Evolutionary conservation across 2,888 invertebrate genomes (phyloP).

Genomic region (Macrostomum cliftonense): DNA sequence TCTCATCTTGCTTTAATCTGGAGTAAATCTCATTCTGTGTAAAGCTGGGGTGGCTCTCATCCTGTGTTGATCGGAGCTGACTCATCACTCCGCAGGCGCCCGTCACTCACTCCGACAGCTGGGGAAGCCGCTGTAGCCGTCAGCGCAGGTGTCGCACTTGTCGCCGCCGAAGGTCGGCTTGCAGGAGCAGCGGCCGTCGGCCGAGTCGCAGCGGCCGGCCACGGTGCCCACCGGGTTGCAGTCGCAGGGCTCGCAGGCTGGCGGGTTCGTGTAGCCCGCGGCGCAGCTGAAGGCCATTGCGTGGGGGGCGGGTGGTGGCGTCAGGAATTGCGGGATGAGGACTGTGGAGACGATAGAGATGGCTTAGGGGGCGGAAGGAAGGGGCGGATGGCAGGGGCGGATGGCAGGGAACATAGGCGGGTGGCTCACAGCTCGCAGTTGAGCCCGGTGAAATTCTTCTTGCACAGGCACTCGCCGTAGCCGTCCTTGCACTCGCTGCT

Average conservation of each 20-base stretch:
- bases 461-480: conserved; percentile 4
- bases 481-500: no score
- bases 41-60: no score
- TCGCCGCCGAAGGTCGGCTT: not conserved
- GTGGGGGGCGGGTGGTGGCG: no score
- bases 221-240: conserved; percentile 47
- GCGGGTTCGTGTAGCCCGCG: conserved; percentile 90
- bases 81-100: no score
- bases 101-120: conserved; percentile 49
- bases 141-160: conserved; percentile 77
- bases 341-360: no score
- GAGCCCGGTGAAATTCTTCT: not conserved
- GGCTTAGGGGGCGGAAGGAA: no score
- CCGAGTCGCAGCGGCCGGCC: not conserved
- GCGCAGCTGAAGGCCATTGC: conserved; percentile 54
- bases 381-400: no score
- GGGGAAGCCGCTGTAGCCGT: conserved; percentile 91
- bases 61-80: no score
- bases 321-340: no score
- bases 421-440: not conserved
- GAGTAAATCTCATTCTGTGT: no score
- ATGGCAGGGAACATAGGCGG: no score
- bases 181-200: conserved; percentile 3
- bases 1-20: no score
- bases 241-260: conserved; percentile 77